Conservation (phyloP, 2,888 invertebrate genomes). For the Latrodectus hesperus region DNA sequence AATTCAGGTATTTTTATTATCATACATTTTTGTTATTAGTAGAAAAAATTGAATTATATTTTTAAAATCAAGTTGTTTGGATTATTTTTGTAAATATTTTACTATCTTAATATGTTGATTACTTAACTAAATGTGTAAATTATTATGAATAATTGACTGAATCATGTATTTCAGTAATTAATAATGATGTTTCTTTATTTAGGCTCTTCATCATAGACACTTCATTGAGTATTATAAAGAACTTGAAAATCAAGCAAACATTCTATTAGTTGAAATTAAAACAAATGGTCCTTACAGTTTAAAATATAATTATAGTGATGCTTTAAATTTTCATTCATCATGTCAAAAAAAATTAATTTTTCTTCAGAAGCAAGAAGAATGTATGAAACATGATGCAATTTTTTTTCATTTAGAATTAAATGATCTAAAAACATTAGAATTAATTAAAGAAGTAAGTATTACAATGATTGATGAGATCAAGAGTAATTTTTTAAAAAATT, state of each 20-base stretch:
- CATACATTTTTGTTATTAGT: no score
- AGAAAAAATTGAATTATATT: no score
- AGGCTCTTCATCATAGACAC: constrained; percentile 79
- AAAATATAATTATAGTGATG: constrained; percentile 77
- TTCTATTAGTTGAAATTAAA: constrained; percentile 82
- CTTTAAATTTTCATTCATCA: constrained; percentile 73
- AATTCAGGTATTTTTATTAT: constrained; percentile 41
- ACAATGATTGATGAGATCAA: background rate
- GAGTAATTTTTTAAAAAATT: no score
- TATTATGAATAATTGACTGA: no score
- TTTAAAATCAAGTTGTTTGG: no score
- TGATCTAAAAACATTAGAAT: constrained; percentile 75
- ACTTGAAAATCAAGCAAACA: constrained; percentile 82
- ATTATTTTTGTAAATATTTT: no score
- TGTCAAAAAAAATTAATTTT: constrained; percentile 74
- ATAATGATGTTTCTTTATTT: constrained; percentile 8
- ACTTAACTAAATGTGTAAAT: no score
- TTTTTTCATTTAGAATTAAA: constrained; percentile 87
- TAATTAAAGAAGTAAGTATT: constrained; percentile 72
- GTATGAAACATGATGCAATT: constrained; percentile 80
- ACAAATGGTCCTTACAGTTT: constrained; percentile 81
- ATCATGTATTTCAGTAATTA: no score
- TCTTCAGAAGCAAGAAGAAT: constrained; percentile 81
- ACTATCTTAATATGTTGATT: no score
- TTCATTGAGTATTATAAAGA: constrained; percentile 83